These are phyloP conservation scores for Paramisgurnus dabryanus DNA, from an alignment of 2,113 vertebrate genomes.

Conservation along the genomic window DNA sequence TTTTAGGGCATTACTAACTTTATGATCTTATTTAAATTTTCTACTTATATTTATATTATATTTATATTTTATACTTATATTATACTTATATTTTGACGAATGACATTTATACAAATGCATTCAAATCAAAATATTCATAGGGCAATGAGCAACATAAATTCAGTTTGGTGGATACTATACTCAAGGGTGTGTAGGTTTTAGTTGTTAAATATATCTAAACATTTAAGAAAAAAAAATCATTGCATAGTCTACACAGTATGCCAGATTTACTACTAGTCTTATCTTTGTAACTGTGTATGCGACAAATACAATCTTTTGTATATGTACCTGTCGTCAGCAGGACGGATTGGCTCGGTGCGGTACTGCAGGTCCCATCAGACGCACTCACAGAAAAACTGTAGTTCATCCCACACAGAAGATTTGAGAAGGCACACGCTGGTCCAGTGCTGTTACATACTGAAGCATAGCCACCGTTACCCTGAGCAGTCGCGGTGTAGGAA, in stretches of 20 bases:
- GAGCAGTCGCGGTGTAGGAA: constrained; percentile 51
- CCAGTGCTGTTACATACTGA: constrained; percentile 50
- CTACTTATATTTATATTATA: too few relatives aligned
- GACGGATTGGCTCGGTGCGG: constrained; percentile 23
- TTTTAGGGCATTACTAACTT: too few relatives aligned
- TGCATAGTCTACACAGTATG: too few relatives aligned
- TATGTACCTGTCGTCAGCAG: constrained; percentile 41
- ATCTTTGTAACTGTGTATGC: not conserved
- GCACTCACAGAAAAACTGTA: constrained; percentile 58
- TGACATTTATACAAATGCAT: too few relatives aligned
- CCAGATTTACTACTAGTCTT: too few relatives aligned
- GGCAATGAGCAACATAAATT: too few relatives aligned
- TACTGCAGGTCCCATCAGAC: constrained; percentile 46
- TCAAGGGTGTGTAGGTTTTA: too few relatives aligned
- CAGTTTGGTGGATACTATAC: too few relatives aligned
- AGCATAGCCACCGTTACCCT: constrained; percentile 42
- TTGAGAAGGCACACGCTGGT: constrained; percentile 48
- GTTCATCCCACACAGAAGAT: constrained; percentile 52
- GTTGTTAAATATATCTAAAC: not conserved
- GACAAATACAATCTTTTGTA: not conserved
- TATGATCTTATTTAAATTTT: too few relatives aligned
- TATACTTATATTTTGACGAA: too few relatives aligned
- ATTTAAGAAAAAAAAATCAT: not conserved
- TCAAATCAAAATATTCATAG: too few relatives aligned
- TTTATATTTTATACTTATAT: too few relatives aligned